Percentiles rank a stretch among this genome's conserved stretches.
phyloP scores from a whole-genome alignment of 1,140 invertebrate species.

The Trachelipus rathkii region DNA sequence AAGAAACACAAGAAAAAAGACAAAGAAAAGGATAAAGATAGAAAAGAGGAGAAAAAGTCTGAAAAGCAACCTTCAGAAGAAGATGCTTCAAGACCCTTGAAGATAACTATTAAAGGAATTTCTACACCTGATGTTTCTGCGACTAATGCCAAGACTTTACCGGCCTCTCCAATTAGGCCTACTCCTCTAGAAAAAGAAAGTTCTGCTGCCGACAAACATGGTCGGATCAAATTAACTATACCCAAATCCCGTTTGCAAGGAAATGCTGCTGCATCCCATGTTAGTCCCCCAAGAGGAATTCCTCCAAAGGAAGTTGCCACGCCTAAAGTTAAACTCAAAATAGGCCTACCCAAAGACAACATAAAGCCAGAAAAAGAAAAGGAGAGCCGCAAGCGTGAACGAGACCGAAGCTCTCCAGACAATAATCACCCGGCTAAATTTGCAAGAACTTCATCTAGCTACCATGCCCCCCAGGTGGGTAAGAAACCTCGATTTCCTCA shows the following conservation, averaged over 20 bases:
- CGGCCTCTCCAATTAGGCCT: slow-evolving; percentile 40
- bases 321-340: slow-evolving; percentile 47
- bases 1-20: slow-evolving; percentile 46
- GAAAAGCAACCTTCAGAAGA: slow-evolving; percentile 29
- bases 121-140: slow-evolving; percentile 47
- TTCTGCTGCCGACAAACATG: slow-evolving; percentile 45
- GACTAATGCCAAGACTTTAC: slow-evolving; percentile 46
- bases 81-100: slow-evolving; percentile 54
- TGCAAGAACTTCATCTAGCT: slow-evolving; percentile 29
- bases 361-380: slow-evolving; percentile 37
- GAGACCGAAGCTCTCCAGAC: slow-evolving; percentile 39
- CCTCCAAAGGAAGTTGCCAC: slow-evolving; percentile 45
- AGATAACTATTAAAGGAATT: slow-evolving; percentile 63
- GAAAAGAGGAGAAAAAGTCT: slow-evolving; percentile 35
- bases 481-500: slow-evolving; percentile 2
- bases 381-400: slow-evolving; percentile 41
- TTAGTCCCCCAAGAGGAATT: slow-evolving; percentile 43
- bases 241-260: slow-evolving; percentile 59
- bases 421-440: slow-evolving; percentile 32
- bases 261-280: slow-evolving; percentile 46
- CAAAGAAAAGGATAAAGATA: slow-evolving; percentile 39
- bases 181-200: slow-evolving; percentile 3
- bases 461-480: slow-evolving; percentile 43
- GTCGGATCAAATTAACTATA: slow-evolving; percentile 61
- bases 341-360: slow-evolving; percentile 45